These are phyloP conservation scores for Meles meles DNA, from an alignment of 2,113 vertebrate species.

Conservation along the genomic window DNA sequence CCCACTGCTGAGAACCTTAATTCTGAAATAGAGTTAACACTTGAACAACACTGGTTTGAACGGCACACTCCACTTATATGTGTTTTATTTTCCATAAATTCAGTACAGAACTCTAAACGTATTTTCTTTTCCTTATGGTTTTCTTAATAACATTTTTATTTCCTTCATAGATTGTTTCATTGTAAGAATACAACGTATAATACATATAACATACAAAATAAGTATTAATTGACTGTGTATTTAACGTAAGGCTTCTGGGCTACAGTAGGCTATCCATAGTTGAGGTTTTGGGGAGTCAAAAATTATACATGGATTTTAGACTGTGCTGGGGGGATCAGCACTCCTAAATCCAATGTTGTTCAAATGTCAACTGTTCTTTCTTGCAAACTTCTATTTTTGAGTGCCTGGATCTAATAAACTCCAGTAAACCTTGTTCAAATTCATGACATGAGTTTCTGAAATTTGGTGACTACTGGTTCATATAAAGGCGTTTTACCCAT, in stretches of 20 bases:
- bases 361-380: not conserved
- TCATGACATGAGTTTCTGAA: not conserved
- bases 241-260: not conserved
- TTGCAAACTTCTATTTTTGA: constrained; percentile 5
- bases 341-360: not conserved
- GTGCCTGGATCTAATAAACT: not conserved
- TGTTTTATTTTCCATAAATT: not conserved
- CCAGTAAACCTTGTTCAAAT: not conserved
- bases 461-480: not conserved
- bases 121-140: not conserved
- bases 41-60: not conserved
- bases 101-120: not conserved
- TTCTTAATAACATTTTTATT: not conserved
- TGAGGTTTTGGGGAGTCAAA: not conserved
- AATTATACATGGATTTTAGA: not conserved
- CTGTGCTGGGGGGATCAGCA: not conserved
- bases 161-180: not conserved
- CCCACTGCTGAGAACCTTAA: not conserved
- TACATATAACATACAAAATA: not conserved
- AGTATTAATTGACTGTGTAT: not conserved
- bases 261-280: not conserved
- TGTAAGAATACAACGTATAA: not conserved
- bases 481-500: not conserved
- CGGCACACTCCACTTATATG: not conserved
- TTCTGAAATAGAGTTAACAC: not conserved